A percentile compares a stretch with the other conserved stretches of the same genome.
These are phyloP conservation scores for Sicus ferrugineus DNA, from an alignment of 2,888 invertebrate species.

Conservation along the genomic window DNA sequence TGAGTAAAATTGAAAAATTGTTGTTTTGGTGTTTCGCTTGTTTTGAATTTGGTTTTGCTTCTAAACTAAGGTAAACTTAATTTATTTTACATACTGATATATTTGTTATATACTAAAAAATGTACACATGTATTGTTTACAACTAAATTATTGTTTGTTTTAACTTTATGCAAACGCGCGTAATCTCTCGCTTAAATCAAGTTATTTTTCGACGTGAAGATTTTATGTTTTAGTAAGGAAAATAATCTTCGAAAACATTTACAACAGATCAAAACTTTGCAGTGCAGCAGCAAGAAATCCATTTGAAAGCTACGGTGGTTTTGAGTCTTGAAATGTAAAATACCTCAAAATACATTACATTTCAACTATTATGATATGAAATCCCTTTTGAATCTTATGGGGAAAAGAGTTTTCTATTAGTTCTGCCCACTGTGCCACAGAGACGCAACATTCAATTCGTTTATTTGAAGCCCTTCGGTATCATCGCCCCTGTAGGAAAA, in stretches of 20 bases:
- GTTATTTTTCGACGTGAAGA: neutral
- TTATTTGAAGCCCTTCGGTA: no score
- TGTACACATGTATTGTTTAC: conserved; percentile 16
- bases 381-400: no score
- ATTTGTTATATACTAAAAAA: neutral
- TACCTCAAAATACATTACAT: no score
- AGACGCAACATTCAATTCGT: no score
- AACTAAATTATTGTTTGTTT: conserved; percentile 7
- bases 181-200: conserved; percentile 25
- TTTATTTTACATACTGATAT: conserved; percentile 9
- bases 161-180: conserved; percentile 36
- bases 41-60: conserved; percentile 30
- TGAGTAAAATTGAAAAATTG: conserved; percentile 34
- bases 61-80: neutral
- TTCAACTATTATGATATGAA: no score
- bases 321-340: no score
- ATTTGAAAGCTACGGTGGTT: neutral
- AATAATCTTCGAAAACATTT: conserved; percentile 21
- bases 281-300: neutral
- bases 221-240: conserved; percentile 15
- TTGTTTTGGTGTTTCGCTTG: conserved; percentile 37
- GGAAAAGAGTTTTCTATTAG: no score
- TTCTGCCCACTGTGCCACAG: no score
- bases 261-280: conserved; percentile 29
- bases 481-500: no score